These are phyloP conservation scores for Clarias fuscus DNA, from an alignment of 2,797 vertebrate species.

Conservation along the genomic window DNA sequence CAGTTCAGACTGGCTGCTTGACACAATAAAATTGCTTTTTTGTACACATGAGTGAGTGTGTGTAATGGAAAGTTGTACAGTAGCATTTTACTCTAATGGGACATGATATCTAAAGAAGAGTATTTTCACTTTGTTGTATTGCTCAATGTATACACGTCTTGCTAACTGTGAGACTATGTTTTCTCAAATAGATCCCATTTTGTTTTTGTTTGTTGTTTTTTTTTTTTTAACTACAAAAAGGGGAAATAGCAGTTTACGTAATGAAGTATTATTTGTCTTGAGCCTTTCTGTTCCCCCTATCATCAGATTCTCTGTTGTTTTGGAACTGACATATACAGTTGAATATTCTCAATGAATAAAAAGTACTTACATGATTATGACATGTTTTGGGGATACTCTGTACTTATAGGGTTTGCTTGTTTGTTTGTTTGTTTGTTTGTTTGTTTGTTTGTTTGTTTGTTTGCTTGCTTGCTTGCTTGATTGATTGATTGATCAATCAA, in stretches of 20 bases:
- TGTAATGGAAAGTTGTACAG: conserved; percentile 37
- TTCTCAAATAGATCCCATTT: conserved; percentile 62
- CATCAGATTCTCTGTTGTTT: conserved; percentile 15
- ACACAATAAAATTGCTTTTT: not conserved
- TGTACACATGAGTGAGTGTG: not conserved
- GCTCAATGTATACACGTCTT: conserved; percentile 60
- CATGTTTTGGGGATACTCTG: not conserved
- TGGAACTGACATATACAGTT: conserved; percentile 10
- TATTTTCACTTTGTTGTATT: conserved; percentile 65
- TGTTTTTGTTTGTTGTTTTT: not conserved
- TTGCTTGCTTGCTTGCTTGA: too few relatives aligned
- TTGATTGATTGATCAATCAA: too few relatives aligned
- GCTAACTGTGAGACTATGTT: conserved; percentile 64
- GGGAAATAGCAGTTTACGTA: not conserved
- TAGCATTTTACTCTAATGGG: conserved; percentile 39
- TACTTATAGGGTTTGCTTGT: not conserved
- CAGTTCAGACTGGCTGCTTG: conserved; percentile 16
- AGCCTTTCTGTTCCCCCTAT: not conserved
- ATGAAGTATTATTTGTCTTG: not conserved
- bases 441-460: too few relatives aligned
- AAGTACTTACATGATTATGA: conserved; percentile 10
- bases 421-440: not conserved
- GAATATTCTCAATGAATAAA: conserved; percentile 28
- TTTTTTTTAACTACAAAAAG: not conserved
- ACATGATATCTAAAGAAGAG: conserved; percentile 27